Evolutionary conservation across 1,140 invertebrate genomes (phyloP).

Genomic region (Oncopeltus fasciatus): DNA sequence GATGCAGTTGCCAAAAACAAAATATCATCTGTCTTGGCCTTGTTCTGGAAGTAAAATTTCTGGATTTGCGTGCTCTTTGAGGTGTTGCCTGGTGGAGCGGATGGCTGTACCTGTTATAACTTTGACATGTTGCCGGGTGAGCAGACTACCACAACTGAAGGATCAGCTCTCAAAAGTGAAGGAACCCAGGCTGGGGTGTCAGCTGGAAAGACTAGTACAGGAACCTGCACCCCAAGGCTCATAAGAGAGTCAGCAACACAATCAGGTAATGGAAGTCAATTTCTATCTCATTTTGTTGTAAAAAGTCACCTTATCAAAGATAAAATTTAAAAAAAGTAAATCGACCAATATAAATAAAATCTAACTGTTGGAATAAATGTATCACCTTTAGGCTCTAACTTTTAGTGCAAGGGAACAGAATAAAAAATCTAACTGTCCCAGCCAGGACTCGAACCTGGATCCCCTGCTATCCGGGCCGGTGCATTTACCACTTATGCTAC

Average conservation of each 20-base stretch:
- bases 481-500: too few relatives aligned
- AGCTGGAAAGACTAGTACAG: slow-evolving; percentile 26
- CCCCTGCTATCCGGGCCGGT: too few relatives aligned
- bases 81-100: not conserved
- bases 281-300: not conserved
- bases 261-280: not conserved
- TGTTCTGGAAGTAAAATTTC: not conserved
- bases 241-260: slow-evolving; percentile 15
- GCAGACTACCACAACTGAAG: not conserved
- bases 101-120: not conserved
- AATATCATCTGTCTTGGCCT: not conserved
- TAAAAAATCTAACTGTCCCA: too few relatives aligned
- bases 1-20: not conserved
- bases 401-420: too few relatives aligned
- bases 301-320: slow-evolving; percentile 5
- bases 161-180: slow-evolving; percentile 43
- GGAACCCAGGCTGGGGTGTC: slow-evolving; percentile 59
- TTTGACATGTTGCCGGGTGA: slow-evolving; percentile 9
- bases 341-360: too few relatives aligned
- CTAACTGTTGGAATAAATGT: too few relatives aligned
- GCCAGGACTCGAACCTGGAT: too few relatives aligned
- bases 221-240: slow-evolving; percentile 26
- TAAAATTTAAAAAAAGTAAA: too few relatives aligned
- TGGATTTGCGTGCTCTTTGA: not conserved
- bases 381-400: too few relatives aligned